Percentiles rank a stretch among this genome's conserved stretches.
Evolutionary conservation across 2,888 invertebrate species (phyloP).

Genomic region (Smittia sp.): DNA sequence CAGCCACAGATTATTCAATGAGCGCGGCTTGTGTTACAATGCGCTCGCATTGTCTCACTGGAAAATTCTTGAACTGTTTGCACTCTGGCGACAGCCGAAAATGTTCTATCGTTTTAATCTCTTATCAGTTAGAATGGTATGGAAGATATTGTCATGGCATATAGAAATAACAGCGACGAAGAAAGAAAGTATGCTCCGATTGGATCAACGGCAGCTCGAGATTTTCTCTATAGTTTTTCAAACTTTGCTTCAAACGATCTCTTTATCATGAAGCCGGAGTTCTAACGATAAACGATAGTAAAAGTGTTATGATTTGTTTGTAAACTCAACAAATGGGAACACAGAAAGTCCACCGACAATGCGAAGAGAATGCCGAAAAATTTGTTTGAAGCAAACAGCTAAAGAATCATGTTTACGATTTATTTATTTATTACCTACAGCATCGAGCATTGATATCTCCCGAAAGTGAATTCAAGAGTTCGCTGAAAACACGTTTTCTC

Average conservation of each 20-base stretch:
- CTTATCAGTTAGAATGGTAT: neutral
- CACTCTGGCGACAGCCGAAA: neutral
- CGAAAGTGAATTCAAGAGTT: neutral
- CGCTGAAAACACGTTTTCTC: neutral
- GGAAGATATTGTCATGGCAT: too few relatives aligned
- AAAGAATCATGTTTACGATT: slow-evolving; percentile 15
- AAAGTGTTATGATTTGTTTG: slow-evolving; percentile 2
- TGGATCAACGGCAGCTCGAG: too few relatives aligned
- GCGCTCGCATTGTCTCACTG: neutral
- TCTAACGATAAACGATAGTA: neutral
- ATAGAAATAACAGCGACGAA: too few relatives aligned
- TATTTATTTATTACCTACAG: slow-evolving; percentile 29
- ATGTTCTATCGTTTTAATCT: neutral
- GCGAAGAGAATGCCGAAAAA: neutral
- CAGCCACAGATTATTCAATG: too few relatives aligned
- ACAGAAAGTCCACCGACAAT: neutral
- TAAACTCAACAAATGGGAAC: neutral
- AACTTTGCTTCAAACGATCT: too few relatives aligned
- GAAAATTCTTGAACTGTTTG: neutral
- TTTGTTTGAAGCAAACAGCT: slow-evolving; percentile 15
- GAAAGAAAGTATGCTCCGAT: too few relatives aligned
- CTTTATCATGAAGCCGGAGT: too few relatives aligned
- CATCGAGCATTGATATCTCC: slow-evolving; percentile 23
- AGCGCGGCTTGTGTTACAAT: neutral
- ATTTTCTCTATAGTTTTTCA: too few relatives aligned